A percentile compares a stretch with the other conserved stretches of the same genome.
phyloP scores from a whole-genome alignment of 2,797 vertebrate species.

The Sebastes steindachneri region DNA sequence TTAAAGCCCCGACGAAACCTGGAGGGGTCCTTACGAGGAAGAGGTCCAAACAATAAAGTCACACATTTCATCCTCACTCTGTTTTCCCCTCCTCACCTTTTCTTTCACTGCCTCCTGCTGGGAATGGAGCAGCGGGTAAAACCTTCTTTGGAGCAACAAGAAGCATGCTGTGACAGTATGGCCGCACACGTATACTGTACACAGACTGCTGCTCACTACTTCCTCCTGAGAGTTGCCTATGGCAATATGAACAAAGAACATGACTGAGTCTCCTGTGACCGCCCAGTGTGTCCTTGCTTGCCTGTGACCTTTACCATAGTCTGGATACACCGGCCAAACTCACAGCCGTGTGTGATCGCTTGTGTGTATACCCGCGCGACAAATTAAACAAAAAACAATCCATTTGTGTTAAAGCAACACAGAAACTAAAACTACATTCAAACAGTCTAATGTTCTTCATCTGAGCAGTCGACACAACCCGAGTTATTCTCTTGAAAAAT shows the following conservation, averaged over 20 bases:
- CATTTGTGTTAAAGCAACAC: not conserved
- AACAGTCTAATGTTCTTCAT: conserved; percentile 20
- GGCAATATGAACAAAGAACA: conserved; percentile 66
- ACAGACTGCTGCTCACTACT: conserved; percentile 4
- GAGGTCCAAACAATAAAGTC: conserved; percentile 46
- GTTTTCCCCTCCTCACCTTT: conserved; percentile 37
- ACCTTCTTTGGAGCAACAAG: conserved; percentile 55
- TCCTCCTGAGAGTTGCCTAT: conserved; percentile 58
- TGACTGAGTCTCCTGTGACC: conserved; percentile 53
- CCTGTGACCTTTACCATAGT: conserved; percentile 53
- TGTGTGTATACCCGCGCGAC: not conserved
- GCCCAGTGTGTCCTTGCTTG: conserved; percentile 16
- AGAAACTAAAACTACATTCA: conserved; percentile 11
- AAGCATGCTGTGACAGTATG: conserved; percentile 57
- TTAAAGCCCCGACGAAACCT: conserved; percentile 34
- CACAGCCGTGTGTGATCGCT: not conserved
- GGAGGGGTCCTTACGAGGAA: conserved; percentile 17
- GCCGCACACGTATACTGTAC: not conserved
- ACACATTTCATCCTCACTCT: conserved; percentile 32
- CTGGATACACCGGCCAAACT: conserved; percentile 3
- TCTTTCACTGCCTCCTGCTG: conserved; percentile 38
- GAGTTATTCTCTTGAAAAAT: conserved; percentile 18
- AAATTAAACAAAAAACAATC: not conserved
- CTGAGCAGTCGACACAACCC: conserved; percentile 1
- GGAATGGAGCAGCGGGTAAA: conserved; percentile 43